Percentiles rank a stretch among this genome's conserved stretches.
Conservation (phyloP, 2,113 vertebrate genomes). For the western clawed frog (Xenopus tropicalis) region UCB_Xtro_10.0 CM004443.2:181495001-181495500, state of each 20-base stretch:
- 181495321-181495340: too few species aligned
- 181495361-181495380: too few species aligned
- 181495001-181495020: constrained; percentile 6
- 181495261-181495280: neutral
- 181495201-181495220: neutral
- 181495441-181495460: too few species aligned
- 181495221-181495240: neutral
- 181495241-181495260: neutral
- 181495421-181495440: too few species aligned
- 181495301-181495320: too few species aligned
- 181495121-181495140: constrained; percentile 34
- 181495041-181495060: constrained; percentile 40
- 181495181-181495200: neutral
- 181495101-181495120: constrained; percentile 25
- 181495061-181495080: constrained; percentile 39
- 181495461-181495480: too few species aligned
- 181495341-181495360: too few species aligned
- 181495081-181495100: constrained; percentile 39
- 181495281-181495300: neutral
- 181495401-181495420: too few species aligned
- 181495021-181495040: constrained; percentile 35
- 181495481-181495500: too few species aligned
- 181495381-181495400: too few species aligned
- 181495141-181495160: constrained; percentile 13
- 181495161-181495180: neutral